These are phyloP conservation scores for Thalassoma bifasciatum DNA, from an alignment of 2,113 vertebrate genomes.

Conservation along the genomic window DNA sequence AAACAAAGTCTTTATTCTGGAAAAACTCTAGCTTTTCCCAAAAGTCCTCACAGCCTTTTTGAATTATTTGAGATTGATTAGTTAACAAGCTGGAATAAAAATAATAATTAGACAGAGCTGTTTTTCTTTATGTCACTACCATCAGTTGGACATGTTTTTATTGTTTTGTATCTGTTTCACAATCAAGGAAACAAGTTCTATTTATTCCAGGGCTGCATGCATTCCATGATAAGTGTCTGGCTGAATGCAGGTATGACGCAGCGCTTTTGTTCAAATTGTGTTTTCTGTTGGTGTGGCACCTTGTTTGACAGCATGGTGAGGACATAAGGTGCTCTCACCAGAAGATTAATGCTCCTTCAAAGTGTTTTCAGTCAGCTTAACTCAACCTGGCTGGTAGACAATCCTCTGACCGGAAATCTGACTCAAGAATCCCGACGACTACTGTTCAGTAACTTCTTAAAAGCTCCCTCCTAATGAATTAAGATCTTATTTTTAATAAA, in stretches of 20 bases:
- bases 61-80: too few relatives aligned
- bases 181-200: background rate
- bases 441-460: background rate
- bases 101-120: too few relatives aligned
- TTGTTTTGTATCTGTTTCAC: constrained; percentile 1
- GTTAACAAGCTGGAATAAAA: too few relatives aligned
- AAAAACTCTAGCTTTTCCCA: too few relatives aligned
- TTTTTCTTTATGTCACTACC: background rate
- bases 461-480: background rate
- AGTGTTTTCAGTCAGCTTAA: background rate
- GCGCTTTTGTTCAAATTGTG: background rate
- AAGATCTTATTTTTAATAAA: background rate
- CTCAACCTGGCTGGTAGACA: background rate
- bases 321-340: too few relatives aligned
- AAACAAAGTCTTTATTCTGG: too few relatives aligned
- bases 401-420: background rate
- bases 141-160: too few relatives aligned
- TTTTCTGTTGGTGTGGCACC: constrained; percentile 12
- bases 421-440: background rate
- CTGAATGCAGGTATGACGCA: constrained; percentile 19
- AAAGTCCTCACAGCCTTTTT: too few relatives aligned
- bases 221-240: background rate
- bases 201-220: background rate
- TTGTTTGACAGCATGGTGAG: constrained; percentile 11
- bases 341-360: too few relatives aligned